Evolutionary conservation across 2,888 invertebrate species (phyloP).

Genomic region (Sialis lutaria): DNA sequence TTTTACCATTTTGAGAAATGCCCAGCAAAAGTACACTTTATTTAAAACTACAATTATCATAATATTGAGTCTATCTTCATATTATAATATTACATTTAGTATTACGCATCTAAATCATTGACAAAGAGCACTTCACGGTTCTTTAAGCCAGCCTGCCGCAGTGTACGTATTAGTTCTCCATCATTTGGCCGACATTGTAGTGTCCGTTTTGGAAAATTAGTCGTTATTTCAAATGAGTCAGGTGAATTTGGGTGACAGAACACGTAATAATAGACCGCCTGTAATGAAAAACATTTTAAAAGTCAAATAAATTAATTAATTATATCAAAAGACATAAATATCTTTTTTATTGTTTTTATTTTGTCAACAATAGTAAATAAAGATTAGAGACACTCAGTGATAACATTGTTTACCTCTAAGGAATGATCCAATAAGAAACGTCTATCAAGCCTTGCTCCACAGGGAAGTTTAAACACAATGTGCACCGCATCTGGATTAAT

Average conservation of each 20-base stretch:
- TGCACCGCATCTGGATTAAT: slow-evolving; percentile 53
- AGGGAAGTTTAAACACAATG: slow-evolving; percentile 81
- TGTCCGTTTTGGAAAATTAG: slow-evolving; percentile 83
- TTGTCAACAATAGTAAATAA: too few species aligned
- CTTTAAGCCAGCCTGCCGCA: slow-evolving; percentile 66
- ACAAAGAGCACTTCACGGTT: slow-evolving; percentile 87
- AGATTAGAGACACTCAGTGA: background rate
- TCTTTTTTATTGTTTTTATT: background rate
- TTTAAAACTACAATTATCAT: too few species aligned
- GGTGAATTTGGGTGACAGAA: slow-evolving; percentile 91
- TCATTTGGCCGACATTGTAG: slow-evolving; percentile 40
- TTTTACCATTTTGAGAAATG: too few species aligned
- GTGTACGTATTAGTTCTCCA: slow-evolving; percentile 30
- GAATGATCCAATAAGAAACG: slow-evolving; percentile 69
- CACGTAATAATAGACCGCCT: slow-evolving; percentile 89
- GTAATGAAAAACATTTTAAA: slow-evolving; percentile 20
- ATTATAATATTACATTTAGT: background rate
- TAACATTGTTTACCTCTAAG: slow-evolving; percentile 45
- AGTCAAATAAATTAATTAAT: background rate
- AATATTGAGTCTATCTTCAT: too few species aligned
- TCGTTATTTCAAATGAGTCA: slow-evolving; percentile 84
- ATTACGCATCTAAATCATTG: slow-evolving; percentile 75
- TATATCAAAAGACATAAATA: background rate
- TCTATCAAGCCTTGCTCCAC: slow-evolving; percentile 73
- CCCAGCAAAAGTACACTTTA: too few species aligned